Evolutionary conservation across 2,797 vertebrate species (phyloP), one percentile per base, ranked within the genome.

Genomic region (Syngnathus rostellatus): DNA sequence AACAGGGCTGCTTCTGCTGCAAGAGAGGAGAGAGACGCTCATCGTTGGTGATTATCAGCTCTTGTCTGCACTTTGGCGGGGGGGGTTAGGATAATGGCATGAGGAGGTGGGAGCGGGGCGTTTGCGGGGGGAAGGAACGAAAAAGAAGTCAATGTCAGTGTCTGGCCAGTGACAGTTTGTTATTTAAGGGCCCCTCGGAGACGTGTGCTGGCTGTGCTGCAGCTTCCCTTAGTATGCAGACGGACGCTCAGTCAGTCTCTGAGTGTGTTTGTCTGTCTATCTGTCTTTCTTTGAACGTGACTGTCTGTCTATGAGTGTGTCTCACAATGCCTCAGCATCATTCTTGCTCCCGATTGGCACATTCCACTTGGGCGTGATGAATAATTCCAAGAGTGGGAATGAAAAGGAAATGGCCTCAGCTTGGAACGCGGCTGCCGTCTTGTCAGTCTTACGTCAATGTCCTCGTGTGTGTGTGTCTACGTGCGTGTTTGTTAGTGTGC

Each of bases 101-200:
- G 41, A 43, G 45, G 45, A 23, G 66, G 58, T 41, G 7, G 64
- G 8, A 16, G 2, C 39, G 41, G 46, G 45, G 3, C 19, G 43
- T 45, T 59, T 73, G 67, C 71, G 70, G 55, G 69, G 69, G 67
- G 75, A 69, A 66, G 63, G 66, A 62, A 68, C 65, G 54, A 64
- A 74, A 66, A 73, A 72, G 78, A 80, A 84, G 85, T 85, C 83
- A 86, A 83, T 84, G 83, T 87, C 80, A 81, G 71, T 78, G 88
- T 89, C 85, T 88, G 84, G 87, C 78, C 86, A 86, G 85, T 90
- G 89, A 89, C 88, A 89, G 86, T 86, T 82, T 70, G 79, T 89
- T 89, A 89, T 89, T 90, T 86, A 88, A 77, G 81, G 85, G 77
- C 77, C 84, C 81, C 76, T 81, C 76, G 37, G 79, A 77, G 83